Conservation (phyloP, 2,888 invertebrate genomes). For the Plebejus anna region DNA sequence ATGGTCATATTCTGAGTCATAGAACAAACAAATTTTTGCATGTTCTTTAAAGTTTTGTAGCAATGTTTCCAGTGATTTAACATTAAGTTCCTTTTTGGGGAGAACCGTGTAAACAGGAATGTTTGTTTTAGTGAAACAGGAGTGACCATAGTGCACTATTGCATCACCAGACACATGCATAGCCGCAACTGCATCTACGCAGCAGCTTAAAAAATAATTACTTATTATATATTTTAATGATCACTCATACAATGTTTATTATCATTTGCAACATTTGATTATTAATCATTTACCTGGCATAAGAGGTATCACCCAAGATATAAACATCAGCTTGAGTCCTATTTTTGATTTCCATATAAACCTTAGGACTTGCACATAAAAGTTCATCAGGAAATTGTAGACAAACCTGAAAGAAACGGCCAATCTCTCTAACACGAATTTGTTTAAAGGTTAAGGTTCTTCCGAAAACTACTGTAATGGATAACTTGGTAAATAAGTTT, state of each 20-base stretch:
- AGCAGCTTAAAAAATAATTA: conserved; percentile 83
- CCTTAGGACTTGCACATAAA: conserved; percentile 83
- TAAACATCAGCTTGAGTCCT: conserved; percentile 80
- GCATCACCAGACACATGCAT: conserved; percentile 92
- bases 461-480: too few relatives aligned
- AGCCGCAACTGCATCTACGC: conserved; percentile 93
- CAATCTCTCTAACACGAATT: background rate
- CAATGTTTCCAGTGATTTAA: conserved; percentile 48
- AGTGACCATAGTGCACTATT: conserved; percentile 94
- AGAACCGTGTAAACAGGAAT: conserved; percentile 89
- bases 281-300: conserved; percentile 83
- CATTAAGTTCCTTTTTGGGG: conserved; percentile 81
- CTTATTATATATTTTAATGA: background rate
- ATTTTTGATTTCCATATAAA: conserved; percentile 80
- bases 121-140: conserved; percentile 89
- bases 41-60: conserved; percentile 50
- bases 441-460: background rate
- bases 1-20: conserved; percentile 84
- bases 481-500: too few relatives aligned
- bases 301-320: conserved; percentile 94
- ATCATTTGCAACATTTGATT: background rate
- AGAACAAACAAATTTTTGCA: conserved; percentile 77
- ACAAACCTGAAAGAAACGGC: conserved; percentile 83
- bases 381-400: conserved; percentile 95
- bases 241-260: background rate